Conservation (phyloP, 2,113 vertebrate genomes). For the Salvelinus fontinalis region DNA sequence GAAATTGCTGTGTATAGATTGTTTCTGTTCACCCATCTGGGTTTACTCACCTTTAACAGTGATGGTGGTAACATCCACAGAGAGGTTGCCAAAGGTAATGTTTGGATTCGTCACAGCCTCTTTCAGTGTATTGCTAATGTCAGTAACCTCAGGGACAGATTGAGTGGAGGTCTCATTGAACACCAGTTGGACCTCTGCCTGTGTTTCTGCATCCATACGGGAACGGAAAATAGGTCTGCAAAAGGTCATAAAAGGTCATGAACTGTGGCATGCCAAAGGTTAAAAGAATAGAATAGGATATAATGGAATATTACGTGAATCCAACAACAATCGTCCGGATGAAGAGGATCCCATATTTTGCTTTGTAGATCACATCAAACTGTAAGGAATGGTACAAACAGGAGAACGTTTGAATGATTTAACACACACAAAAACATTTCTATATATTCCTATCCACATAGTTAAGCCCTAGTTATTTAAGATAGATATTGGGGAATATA, state of each 20-base stretch:
- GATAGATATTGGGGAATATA: too few species aligned
- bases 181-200: slow-evolving; percentile 14
- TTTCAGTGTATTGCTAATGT: not conserved
- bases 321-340: not conserved
- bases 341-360: not conserved
- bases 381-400: slow-evolving; percentile 3
- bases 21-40: too few species aligned
- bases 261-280: too few species aligned
- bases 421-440: not conserved
- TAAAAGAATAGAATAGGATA: not conserved
- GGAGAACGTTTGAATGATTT: not conserved
- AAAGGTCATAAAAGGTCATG: not conserved
- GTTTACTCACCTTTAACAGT: not conserved
- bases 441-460: too few species aligned
- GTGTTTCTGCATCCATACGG: not conserved
- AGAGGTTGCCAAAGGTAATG: slow-evolving; percentile 11
- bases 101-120: not conserved
- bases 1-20: too few species aligned
- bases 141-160: not conserved
- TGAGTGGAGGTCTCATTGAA: slow-evolving; percentile 13
- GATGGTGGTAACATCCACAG: not conserved
- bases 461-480: too few species aligned
- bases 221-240: not conserved
- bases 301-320: slow-evolving; percentile 22
- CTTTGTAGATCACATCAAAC: slow-evolving; percentile 11